Percentiles rank a stretch among this genome's conserved stretches.
phyloP scores from a whole-genome alignment of 2,797 vertebrate genomes.

The Liparis tanakae region DNA sequence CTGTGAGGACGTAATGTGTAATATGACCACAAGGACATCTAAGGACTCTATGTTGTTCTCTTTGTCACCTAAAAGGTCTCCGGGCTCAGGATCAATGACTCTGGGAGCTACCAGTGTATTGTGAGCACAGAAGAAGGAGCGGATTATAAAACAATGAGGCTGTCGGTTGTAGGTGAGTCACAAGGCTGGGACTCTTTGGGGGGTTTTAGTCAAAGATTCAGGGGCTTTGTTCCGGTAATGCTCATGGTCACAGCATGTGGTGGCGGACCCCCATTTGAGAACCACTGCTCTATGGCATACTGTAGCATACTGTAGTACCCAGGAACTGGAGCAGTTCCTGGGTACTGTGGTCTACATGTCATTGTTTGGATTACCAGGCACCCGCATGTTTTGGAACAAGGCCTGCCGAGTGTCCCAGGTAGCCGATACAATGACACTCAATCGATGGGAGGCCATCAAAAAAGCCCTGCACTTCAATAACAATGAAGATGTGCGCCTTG shows the following conservation, averaged over 20 bases:
- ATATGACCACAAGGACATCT: neutral
- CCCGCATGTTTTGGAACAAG: no score
- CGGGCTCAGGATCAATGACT: conserved; percentile 83
- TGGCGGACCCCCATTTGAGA: no score
- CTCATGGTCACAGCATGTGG: neutral
- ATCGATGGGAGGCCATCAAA: no score
- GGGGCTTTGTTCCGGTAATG: conserved; percentile 5
- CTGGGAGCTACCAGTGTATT: conserved; percentile 87
- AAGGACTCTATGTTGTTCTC: neutral
- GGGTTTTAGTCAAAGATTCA: neutral
- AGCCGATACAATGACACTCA: no score
- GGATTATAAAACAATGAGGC: conserved; percentile 86
- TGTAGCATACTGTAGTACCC: no score
- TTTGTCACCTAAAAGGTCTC: conserved; percentile 73
- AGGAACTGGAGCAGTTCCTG: no score
- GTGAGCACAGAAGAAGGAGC: conserved; percentile 78
- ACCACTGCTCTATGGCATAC: no score
- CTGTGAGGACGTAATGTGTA: neutral
- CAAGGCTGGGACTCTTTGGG: neutral
- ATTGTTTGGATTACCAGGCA: no score
- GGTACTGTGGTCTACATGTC: no score
- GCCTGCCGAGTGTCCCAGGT: no score
- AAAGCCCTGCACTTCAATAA: no score
- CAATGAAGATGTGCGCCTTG: no score
- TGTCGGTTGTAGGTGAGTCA: conserved; percentile 86